Percentiles rank a stretch among this genome's conserved stretches.
Evolutionary conservation across 2,888 invertebrate species (phyloP).

Genomic region (Gonocerus acuteangulatus): DNA sequence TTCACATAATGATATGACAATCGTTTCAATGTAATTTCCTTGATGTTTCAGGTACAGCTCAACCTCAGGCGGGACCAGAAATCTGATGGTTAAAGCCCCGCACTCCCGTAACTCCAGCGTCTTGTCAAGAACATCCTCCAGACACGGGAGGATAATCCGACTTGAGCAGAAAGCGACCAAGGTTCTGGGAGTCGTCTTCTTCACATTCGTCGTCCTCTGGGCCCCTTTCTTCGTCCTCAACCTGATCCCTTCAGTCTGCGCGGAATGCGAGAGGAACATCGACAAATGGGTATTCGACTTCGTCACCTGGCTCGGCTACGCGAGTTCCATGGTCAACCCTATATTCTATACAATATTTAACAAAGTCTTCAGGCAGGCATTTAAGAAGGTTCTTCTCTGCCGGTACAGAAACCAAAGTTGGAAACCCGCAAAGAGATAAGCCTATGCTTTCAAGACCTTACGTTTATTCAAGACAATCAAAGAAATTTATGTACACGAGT

Average conservation of each 20-base stretch:
- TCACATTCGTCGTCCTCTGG: slow-evolving; percentile 89
- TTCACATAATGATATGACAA: too few species aligned
- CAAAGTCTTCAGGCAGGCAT: slow-evolving; percentile 84
- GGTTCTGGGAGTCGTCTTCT: slow-evolving; percentile 88
- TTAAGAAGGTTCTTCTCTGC: slow-evolving; percentile 76
- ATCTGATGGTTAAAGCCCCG: slow-evolving; percentile 31
- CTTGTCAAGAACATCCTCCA: slow-evolving; percentile 51
- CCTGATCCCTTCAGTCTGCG: slow-evolving; percentile 74
- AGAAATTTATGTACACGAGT: not conserved
- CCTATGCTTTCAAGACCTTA: not conserved
- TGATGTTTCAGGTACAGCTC: slow-evolving; percentile 35
- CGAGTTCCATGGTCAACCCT: slow-evolving; percentile 90
- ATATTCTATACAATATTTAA: slow-evolving; percentile 95
- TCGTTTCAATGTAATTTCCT: too few species aligned
- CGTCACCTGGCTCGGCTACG: slow-evolving; percentile 88
- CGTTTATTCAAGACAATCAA: slow-evolving; percentile 15
- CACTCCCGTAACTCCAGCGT: slow-evolving; percentile 68
- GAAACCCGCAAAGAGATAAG: slow-evolving; percentile 33
- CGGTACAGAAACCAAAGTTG: slow-evolving; percentile 48
- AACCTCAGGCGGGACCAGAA: slow-evolving; percentile 29
- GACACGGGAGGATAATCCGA: slow-evolving; percentile 74
- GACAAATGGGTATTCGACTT: slow-evolving; percentile 74
- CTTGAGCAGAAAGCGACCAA: slow-evolving; percentile 95
- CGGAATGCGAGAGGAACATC: slow-evolving; percentile 66
- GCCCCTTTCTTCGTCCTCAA: slow-evolving; percentile 92